Percentiles rank a stretch among this genome's conserved stretches.
Evolutionary conservation across 2,888 invertebrate genomes (phyloP).

Genomic region (Eugnorisma glareosa): DNA sequence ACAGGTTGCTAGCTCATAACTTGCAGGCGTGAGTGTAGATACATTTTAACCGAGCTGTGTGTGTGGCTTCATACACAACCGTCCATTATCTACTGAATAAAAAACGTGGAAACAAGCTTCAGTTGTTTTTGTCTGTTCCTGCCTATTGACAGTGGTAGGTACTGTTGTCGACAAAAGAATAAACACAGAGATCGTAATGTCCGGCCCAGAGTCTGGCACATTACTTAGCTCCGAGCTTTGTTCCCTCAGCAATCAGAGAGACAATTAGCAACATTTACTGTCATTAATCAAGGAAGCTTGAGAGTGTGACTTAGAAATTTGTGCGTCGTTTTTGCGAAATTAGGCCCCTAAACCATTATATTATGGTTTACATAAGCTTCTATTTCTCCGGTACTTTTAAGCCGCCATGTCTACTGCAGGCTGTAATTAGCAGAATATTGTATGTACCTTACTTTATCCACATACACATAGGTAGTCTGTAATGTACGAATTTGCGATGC

Average conservation of each 20-base stretch:
- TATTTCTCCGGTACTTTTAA: neutral
- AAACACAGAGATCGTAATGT: slow-evolving; percentile 47
- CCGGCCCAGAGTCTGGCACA: slow-evolving; percentile 40
- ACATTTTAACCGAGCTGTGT: slow-evolving; percentile 19
- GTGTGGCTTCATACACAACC: slow-evolving; percentile 8
- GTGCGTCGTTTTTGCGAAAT: slow-evolving; percentile 34
- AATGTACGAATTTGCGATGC: slow-evolving; percentile 7
- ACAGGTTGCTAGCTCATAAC: slow-evolving; percentile 15
- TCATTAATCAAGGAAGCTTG: slow-evolving; percentile 56
- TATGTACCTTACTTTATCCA: neutral
- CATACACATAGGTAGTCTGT: neutral
- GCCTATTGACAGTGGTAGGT: slow-evolving; percentile 3
- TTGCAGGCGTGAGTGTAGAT: slow-evolving; percentile 13
- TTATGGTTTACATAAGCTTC: slow-evolving; percentile 9
- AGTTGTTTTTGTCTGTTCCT: slow-evolving; percentile 18
- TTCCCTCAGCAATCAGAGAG: slow-evolving; percentile 51
- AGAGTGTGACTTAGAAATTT: slow-evolving; percentile 39
- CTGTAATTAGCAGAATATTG: slow-evolving; percentile 14
- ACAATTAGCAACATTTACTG: slow-evolving; percentile 63
- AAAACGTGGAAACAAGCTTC: slow-evolving; percentile 13
- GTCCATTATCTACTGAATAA: slow-evolving; percentile 25
- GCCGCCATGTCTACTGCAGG: neutral
- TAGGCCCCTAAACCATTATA: slow-evolving; percentile 8
- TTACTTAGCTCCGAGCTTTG: slow-evolving; percentile 57
- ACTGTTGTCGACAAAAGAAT: slow-evolving; percentile 50